Conservation (phyloP, 2,888 invertebrate species). For the Amblyjoppa proteus region DNA sequence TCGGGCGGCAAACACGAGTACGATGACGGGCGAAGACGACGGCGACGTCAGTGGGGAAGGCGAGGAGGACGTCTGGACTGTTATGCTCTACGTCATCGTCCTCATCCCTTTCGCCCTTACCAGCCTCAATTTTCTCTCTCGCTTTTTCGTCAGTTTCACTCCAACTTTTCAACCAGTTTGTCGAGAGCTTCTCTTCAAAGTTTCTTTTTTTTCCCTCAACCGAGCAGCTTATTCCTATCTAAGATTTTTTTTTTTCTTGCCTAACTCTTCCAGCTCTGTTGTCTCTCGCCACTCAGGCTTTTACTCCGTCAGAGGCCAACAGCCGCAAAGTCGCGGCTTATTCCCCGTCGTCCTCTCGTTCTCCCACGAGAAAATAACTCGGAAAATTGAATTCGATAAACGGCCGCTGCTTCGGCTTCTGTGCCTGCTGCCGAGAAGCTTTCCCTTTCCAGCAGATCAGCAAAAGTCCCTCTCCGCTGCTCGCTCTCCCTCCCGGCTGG, state of each 20-base stretch:
- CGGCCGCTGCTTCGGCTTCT: constrained; percentile 3
- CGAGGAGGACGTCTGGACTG: constrained; percentile 62
- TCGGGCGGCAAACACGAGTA: constrained; percentile 61
- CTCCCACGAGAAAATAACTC: constrained; percentile 36
- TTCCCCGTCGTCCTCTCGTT: constrained; percentile 26
- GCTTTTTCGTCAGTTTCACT: constrained; percentile 29
- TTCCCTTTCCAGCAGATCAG: constrained; percentile 1
- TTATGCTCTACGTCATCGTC: constrained; percentile 69
- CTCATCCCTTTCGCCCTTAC: constrained; percentile 67
- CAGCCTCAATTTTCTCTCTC: constrained; percentile 68
- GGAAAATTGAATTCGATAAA: constrained; percentile 68
- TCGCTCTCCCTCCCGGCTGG: constrained; percentile 1
- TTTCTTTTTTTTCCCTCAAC: constrained; percentile 24
- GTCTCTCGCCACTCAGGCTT: constrained; percentile 15
- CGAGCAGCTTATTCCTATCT: constrained; percentile 9
- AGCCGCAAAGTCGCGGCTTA: constrained; percentile 48
- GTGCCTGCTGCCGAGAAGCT: constrained; percentile 14
- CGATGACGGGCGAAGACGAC: constrained; percentile 31
- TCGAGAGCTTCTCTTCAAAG: not conserved
- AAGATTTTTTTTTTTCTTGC: not conserved
- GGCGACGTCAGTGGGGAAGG: constrained; percentile 49
- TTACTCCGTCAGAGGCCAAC: not conserved
- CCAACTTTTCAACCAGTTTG: constrained; percentile 11
- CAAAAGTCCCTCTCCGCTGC: not conserved
- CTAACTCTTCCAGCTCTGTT: constrained; percentile 27